phyloP scores from a whole-genome alignment of 2,113 vertebrate species.

The Amazona vittata region DNA sequence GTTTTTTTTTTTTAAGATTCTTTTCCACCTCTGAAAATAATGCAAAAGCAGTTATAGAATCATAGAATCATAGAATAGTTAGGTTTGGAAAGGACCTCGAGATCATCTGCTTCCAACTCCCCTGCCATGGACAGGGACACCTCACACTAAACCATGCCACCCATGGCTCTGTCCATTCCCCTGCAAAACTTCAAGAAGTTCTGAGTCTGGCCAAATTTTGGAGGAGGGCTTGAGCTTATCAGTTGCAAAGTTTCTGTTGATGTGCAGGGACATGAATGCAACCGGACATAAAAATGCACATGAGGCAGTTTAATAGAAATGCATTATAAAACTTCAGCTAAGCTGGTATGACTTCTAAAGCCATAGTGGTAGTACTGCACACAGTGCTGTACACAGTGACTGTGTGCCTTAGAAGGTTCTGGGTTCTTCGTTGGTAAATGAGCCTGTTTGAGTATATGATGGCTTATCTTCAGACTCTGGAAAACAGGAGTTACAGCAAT shows the following conservation, averaged over 20 bases:
- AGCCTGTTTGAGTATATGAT: neutral
- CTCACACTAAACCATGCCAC: too few species aligned
- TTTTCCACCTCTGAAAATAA: neutral
- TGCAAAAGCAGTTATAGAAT: neutral
- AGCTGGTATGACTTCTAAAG: neutral
- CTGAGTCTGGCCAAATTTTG: neutral
- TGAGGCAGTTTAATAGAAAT: neutral
- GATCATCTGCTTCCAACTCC: too few species aligned
- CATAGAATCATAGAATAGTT: too few species aligned
- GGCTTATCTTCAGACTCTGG: neutral
- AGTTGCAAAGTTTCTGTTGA: neutral
- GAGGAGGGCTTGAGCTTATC: neutral
- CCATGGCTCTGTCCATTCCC: too few species aligned
- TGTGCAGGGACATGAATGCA: neutral
- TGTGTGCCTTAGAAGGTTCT: neutral
- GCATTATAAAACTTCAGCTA: neutral
- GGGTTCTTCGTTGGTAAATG: neutral
- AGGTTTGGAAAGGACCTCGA: too few species aligned
- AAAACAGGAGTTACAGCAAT: neutral
- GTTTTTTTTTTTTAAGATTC: neutral
- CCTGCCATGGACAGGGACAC: too few species aligned
- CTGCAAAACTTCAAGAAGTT: neutral
- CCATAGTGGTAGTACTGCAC: neutral
- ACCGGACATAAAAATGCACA: neutral
- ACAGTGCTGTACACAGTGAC: neutral